phyloP scores from a whole-genome alignment of 2,113 vertebrate genomes.

The Lamprologus speciosus region DNA sequence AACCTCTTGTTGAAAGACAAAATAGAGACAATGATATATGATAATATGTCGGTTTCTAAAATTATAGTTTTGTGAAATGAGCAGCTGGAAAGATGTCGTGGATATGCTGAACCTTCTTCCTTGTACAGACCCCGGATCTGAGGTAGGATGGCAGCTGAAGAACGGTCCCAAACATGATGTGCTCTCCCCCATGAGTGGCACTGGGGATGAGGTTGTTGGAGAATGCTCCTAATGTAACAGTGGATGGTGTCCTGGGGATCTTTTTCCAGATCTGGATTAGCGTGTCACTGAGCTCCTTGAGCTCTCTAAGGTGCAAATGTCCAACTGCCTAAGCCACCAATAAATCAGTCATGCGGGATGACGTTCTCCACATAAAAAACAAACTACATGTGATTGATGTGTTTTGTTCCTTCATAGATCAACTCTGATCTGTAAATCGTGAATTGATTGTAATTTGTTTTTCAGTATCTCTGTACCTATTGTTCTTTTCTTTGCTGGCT shows the following conservation, averaged over 20 bases:
- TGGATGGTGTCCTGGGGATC: not conserved
- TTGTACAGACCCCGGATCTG: not conserved
- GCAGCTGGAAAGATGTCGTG: not conserved
- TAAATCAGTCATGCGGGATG: not conserved
- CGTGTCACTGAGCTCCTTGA: not conserved
- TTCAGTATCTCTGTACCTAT: not conserved
- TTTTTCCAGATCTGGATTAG: not conserved
- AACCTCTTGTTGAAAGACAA: not conserved
- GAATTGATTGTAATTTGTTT: not conserved
- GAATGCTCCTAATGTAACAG: not conserved
- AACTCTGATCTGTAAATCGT: not conserved
- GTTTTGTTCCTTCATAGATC: not conserved
- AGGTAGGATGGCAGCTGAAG: not conserved
- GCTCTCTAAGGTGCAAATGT: not conserved
- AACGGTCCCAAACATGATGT: not conserved
- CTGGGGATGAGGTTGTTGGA: not conserved
- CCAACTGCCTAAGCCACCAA: not conserved
- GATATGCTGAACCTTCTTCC: not conserved
- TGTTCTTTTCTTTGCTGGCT: not conserved
- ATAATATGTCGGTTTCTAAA: not conserved
- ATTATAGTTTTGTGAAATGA: not conserved
- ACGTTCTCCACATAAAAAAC: not conserved
- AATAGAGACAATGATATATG: not conserved
- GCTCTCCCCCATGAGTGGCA: not conserved
- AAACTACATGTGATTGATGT: not conserved